A percentile compares a stretch with the other conserved stretches of the same genome.
Evolutionary conservation across 2,888 invertebrate genomes (phyloP).

Genomic region (Fragum sueziense): DNA sequence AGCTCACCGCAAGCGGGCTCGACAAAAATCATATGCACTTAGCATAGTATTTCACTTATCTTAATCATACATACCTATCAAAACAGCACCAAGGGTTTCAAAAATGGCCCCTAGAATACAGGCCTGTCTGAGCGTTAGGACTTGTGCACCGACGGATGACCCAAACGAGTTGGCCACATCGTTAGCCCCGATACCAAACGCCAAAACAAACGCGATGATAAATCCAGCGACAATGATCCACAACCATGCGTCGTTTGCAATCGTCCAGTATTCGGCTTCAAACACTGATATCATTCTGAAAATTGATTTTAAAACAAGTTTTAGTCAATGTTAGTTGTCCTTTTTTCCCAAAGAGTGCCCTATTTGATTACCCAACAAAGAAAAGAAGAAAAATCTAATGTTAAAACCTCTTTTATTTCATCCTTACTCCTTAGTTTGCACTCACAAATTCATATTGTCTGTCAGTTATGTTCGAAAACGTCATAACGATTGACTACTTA

Average conservation of each 20-base stretch:
- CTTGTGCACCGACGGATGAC: slow-evolving; percentile 98
- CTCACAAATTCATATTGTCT: too few relatives aligned
- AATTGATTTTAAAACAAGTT: background rate
- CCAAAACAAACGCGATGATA: slow-evolving; percentile 96
- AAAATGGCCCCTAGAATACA: slow-evolving; percentile 97
- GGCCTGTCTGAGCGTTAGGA: slow-evolving; percentile 95
- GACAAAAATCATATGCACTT: too few relatives aligned
- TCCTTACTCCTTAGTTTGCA: too few relatives aligned
- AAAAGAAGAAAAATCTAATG: too few relatives aligned
- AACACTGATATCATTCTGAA: slow-evolving; percentile 39
- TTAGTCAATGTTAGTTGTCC: too few relatives aligned
- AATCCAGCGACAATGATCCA: slow-evolving; percentile 96
- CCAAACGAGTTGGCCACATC: slow-evolving; percentile 99
- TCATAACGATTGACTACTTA: too few relatives aligned
- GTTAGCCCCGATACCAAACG: slow-evolving; percentile 99
- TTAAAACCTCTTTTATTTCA: too few relatives aligned
- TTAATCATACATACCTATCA: slow-evolving; percentile 95
- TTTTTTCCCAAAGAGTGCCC: too few relatives aligned
- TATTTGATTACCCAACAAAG: too few relatives aligned
- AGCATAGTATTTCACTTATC: too few relatives aligned
- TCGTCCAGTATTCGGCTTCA: slow-evolving; percentile 32
- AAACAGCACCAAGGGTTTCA: slow-evolving; percentile 96
- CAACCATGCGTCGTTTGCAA: slow-evolving; percentile 81
- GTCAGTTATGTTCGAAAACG: too few relatives aligned
- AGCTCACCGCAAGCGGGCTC: too few relatives aligned